Evolutionary conservation across 1,140 invertebrate genomes (phyloP).

Genomic region (Ganaspis sp.): DNA sequence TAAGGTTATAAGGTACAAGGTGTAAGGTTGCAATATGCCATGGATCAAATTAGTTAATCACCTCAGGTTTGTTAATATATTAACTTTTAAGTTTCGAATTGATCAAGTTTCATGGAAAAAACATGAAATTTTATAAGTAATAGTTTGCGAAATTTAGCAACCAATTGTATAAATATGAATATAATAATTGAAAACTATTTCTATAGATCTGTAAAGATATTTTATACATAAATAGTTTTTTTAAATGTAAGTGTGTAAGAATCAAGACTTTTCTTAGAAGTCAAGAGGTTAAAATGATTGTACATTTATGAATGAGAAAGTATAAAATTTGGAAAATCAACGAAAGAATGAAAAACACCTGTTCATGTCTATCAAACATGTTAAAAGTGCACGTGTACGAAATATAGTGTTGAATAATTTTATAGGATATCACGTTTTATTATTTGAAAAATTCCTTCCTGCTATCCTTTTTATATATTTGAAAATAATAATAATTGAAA

Average conservation of each 20-base stretch:
- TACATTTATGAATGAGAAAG: slow-evolving; percentile 4
- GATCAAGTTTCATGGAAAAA: neutral
- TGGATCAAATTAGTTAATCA: slow-evolving; percentile 11
- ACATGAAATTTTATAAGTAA: neutral
- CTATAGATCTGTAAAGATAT: neutral
- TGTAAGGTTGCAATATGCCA: neutral
- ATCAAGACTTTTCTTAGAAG: neutral
- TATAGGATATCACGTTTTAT: neutral
- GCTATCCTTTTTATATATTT: too few species aligned
- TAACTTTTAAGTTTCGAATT: neutral
- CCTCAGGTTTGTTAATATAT: slow-evolving; percentile 8
- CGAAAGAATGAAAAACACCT: neutral
- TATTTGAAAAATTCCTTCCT: neutral
- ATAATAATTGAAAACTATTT: neutral
- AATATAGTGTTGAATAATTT: slow-evolving; percentile 12
- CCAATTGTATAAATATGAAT: neutral
- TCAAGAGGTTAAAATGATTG: neutral
- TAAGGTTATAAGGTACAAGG: neutral
- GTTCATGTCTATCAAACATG: neutral
- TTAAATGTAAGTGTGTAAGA: neutral
- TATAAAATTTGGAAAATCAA: neutral
- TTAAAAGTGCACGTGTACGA: neutral
- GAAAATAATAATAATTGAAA: too few species aligned
- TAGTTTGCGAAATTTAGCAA: neutral
- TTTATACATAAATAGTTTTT: neutral